Evolutionary conservation across 2,888 invertebrate genomes (phyloP), one percentile per base, ranked within the genome.

Genomic region (Anorthoa munda): DNA sequence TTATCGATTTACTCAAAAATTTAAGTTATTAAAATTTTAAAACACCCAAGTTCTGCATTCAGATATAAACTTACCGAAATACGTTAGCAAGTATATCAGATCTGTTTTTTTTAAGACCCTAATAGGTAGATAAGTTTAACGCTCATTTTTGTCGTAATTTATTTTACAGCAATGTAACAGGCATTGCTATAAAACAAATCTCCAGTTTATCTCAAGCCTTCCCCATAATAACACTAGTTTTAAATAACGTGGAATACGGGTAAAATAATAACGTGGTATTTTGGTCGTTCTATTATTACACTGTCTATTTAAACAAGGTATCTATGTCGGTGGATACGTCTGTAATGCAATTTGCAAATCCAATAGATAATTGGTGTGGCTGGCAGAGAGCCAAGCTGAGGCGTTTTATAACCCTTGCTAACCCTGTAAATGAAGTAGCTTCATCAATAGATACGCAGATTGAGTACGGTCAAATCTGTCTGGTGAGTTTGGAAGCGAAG

Each of bases 341-440:
- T 61, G 61, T 53, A 59, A 61, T 78, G 59, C 69, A 75, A 81
- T 78, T 84, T 81, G 72, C 50, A 46, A 72, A 78, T 59, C 18
- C 60, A 59, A 77, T 80, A 75, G 64, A 83, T 75, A 80, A 79
- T 79, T 77, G 68, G 45, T 66, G 51, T 26, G 53, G 15, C 61
- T 84, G 87, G 84, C 86, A 65, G 4, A 0, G 17, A 55, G 86
- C 86, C 84, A 86, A 77, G 21, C 53, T 5, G 63, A 69, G 66
- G 63, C 76, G 61, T 82, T 76, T 76, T 82, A 73, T 84, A 75
- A 64, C 70, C 66, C 66, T 72, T 61, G 66, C 18, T 68, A 75
- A 60, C 59, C 17, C 70, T 68, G 69, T 67, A 74, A 72, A 76
- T 73, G 53, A 75, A 79, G 65, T 78, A 76, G 66, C 60, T 68